Conservation (phyloP, 2,113 vertebrate genomes). For the Callipepla californica region DNA sequence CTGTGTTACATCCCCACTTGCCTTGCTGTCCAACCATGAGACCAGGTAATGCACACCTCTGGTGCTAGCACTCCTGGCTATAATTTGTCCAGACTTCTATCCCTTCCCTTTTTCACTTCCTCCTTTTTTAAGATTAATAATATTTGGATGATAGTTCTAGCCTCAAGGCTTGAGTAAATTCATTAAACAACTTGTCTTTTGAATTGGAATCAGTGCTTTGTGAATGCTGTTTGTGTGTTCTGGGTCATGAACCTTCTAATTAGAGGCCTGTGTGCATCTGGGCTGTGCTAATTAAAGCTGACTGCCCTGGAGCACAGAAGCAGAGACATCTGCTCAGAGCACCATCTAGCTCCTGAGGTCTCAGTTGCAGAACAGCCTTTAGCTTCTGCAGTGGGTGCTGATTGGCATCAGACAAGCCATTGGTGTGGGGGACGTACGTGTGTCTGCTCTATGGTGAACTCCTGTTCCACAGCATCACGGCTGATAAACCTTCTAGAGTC, state of each 20-base stretch:
- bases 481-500: background rate
- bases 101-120: background rate
- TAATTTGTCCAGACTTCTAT: background rate
- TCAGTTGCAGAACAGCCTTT: background rate
- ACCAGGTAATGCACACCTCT: background rate
- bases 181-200: slow-evolving; percentile 31
- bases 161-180: slow-evolving; percentile 37
- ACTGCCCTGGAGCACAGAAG: slow-evolving; percentile 2
- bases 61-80: background rate
- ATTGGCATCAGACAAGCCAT: background rate
- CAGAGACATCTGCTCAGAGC: background rate
- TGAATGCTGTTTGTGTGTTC: slow-evolving; percentile 19
- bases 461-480: background rate
- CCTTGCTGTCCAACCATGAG: background rate
- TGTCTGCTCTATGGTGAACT: background rate
- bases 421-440: rapidly evolving
- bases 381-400: background rate
- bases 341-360: background rate
- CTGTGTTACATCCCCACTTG: background rate
- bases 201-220: slow-evolving; percentile 58
- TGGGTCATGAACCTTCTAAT: slow-evolving; percentile 44
- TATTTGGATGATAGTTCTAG: slow-evolving; percentile 50
- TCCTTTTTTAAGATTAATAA: slow-evolving; percentile 10
- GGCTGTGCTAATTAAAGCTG: slow-evolving; percentile 53
- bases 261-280: background rate